Evolutionary conservation across 1,140 invertebrate species (phyloP), one percentile per base, ranked within the genome.

Genomic region (Cheumatopsyche charites): DNA sequence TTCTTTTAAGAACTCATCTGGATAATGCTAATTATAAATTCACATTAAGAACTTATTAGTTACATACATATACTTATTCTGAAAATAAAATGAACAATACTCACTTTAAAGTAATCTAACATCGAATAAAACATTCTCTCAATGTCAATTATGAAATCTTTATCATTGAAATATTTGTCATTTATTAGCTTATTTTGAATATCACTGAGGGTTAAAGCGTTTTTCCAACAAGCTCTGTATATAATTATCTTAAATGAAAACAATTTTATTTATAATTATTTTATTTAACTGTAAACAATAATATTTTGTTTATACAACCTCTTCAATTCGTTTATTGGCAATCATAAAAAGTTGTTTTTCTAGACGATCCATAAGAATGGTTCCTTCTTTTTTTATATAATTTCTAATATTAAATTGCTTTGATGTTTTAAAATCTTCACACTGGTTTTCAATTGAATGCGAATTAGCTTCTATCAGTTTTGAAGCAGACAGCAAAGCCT

Each of bases 301-400:
- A 9, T 36, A 36, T 36, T 3, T 36, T 36, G 9, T 36, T 36
- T n/a, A n/a, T n/a, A n/a, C n/a, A 36, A 36, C 29, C 29, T 36
- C 29, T 9, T 19, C 43, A 21, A 17, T 41, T 11, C 29, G 17
- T 12, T 26, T 36, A 5, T 4, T 15, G 21, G 12, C 5, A 9
- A 42, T 65, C 6, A 11, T 15, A 17, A 41, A 65, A 4, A 65
- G n/a, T 42, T 65, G 29, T 17, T 42, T 19, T 13, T 65, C 36
- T 41, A 65, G 43, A n/a, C 15, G 17, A 41, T 41, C 11, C 2
- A 42, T 42, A 13, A 65, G 12, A 13, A 42, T 41, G 15, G 26
- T 65, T 42, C 62, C 62, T 5, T 17, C 29, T 21, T 43, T 65
- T 65, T 65, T 65, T 7, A 65, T 43, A 1, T 41, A 6, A 42